Evolutionary conservation across 2,888 invertebrate genomes (phyloP), one percentile per base, ranked within the genome.

Genomic region (Baccha elongata): DNA sequence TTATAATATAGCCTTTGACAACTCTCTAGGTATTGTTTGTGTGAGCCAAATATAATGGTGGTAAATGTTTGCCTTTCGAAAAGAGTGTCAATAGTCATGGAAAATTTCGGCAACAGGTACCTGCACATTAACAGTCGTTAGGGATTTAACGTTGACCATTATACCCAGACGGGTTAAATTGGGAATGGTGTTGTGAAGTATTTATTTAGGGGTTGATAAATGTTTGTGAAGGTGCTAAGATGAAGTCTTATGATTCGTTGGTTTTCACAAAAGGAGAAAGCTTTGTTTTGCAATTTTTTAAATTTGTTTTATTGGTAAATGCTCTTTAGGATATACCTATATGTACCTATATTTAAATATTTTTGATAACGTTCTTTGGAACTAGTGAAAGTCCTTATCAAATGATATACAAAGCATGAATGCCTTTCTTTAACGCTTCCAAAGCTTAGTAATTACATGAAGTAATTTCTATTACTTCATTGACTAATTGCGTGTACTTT

Each of bases 51-150:
- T 65, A 60, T 62, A 62, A 60, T 62, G 52, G 46, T 32, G 69
- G 60, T 65, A 67, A 67, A 76, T 76, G 65, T 71, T 81, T 76
- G 65, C 35, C 32, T 65, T 60, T 40, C 71, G 69, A 67, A 75
- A 75, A 60, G 60, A 44, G 48, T 62, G 76, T 76, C 71, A 72
- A 75, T 67, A 71, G 55, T 13, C 42, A 67, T 15, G 71, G 26
- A 52, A 72, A 32, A 60, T 64, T 64, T 67, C 15, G 64, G 62
- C 80, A 80, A 80, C 80, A 80, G 75, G 80, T 80, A 40, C n/a
- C n/a, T n/a, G n/a, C n/a, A n/a, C 15, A 29, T n/a, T 65, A 50
- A 40, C 13, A 55, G 19, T 29, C 48, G 15, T 48, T 55, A 35
- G 26, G 29, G 21, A 15, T 15, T 58, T 7, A 52, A n/a, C 11